phyloP scores from a whole-genome alignment of 2,113 vertebrate species.

The Brienomyrus brachyistius region DNA sequence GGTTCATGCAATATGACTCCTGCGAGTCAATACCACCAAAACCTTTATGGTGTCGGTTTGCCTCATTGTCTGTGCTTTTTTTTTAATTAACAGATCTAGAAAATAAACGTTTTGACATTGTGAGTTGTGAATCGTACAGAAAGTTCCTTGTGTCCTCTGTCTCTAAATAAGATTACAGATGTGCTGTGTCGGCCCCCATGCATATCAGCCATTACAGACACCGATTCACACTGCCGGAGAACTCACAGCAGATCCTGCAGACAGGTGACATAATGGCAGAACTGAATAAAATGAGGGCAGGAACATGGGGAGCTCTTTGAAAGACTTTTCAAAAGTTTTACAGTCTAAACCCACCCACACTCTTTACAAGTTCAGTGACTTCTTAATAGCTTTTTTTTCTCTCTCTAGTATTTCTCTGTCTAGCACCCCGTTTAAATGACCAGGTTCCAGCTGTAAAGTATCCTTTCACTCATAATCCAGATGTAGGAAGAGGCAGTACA shows the following conservation, averaged over 20 bases:
- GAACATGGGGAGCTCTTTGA: not conserved
- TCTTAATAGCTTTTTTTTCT: not conserved
- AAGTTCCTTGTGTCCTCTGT: not conserved
- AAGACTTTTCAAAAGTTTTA: not conserved
- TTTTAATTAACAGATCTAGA: not conserved
- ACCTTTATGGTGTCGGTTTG: not conserved
- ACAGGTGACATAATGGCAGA: not conserved
- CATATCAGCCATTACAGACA: not conserved
- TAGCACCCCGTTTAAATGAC: not conserved
- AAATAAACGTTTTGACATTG: not conserved
- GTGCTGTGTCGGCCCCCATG: not conserved
- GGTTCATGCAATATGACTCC: not conserved
- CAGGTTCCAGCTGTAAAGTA: not conserved
- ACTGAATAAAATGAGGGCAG: not conserved
- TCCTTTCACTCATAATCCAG: not conserved
- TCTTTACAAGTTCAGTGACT: not conserved
- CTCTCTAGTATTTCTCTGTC: not conserved
- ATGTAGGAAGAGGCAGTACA: not conserved
- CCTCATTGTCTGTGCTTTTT: not conserved
- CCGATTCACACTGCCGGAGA: not conserved
- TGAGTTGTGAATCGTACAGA: not conserved
- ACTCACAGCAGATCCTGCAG: not conserved
- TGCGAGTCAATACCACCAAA: not conserved
- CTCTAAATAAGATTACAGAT: not conserved
- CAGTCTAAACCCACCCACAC: not conserved